Evolutionary conservation across 2,797 vertebrate genomes (phyloP).

Genomic region (Acipenser oxyrinchus): DNA sequence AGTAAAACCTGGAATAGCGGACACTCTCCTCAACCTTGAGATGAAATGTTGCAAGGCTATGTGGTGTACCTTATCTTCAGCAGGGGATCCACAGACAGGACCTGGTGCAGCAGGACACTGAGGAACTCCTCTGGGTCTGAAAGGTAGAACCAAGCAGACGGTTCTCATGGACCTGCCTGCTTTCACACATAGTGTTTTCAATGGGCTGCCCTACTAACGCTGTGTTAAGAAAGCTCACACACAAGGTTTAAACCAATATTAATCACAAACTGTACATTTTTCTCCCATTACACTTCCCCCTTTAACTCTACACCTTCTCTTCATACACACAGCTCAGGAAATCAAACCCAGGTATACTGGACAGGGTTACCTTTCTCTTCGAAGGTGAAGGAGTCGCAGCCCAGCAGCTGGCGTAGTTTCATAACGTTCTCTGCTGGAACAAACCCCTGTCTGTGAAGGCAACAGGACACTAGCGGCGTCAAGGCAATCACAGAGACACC

Average conservation of each 20-base stretch:
- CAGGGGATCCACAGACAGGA: conserved; percentile 57
- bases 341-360: too few species aligned
- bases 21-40: too few species aligned
- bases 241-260: too few species aligned
- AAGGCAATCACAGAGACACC: background rate
- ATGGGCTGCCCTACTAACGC: too few species aligned
- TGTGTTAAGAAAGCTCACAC: too few species aligned
- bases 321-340: too few species aligned
- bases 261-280: too few species aligned
- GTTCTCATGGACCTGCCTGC: background rate
- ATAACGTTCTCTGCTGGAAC: conserved; percentile 68
- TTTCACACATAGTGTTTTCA: too few species aligned
- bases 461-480: background rate
- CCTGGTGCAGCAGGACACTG: conserved; percentile 58
- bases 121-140: conserved; percentile 74
- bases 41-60: too few species aligned
- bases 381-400: conserved; percentile 60
- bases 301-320: too few species aligned
- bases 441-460: conserved; percentile 55
- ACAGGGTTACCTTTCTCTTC: conserved; percentile 65
- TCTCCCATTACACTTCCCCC: too few species aligned
- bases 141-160: background rate
- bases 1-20: too few species aligned
- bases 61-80: conserved; percentile 59
- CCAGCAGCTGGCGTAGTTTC: conserved; percentile 66